A percentile compares a stretch with the other conserved stretches of the same genome.
These are phyloP conservation scores for Pelmatolapia mariae DNA, from an alignment of 2,113 vertebrate species.

Conservation along the genomic window DNA sequence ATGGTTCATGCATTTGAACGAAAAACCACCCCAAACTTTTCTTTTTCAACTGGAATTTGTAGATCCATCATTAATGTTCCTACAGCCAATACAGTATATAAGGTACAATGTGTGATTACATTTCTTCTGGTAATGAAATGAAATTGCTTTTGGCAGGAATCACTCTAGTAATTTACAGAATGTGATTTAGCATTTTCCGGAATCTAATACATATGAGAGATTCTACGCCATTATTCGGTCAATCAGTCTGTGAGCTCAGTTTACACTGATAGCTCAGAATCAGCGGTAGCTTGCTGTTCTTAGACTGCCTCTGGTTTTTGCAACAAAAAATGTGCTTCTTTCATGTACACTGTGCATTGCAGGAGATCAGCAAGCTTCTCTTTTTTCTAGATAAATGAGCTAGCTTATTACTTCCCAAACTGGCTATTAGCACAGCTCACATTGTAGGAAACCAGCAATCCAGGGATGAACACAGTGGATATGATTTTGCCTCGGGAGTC, in stretches of 20 bases:
- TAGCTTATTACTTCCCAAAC: slow-evolving; percentile 61
- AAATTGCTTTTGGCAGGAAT: neutral
- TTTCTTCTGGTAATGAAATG: neutral
- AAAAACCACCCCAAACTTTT: neutral
- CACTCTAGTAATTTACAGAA: neutral
- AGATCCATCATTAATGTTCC: neutral
- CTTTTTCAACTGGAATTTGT: neutral
- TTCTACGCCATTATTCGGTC: neutral
- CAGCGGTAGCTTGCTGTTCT: neutral
- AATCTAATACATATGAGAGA: neutral
- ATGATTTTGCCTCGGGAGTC: slow-evolving; percentile 7
- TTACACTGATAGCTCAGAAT: neutral
- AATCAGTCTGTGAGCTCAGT: slow-evolving; percentile 1
- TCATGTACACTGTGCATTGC: slow-evolving; percentile 43
- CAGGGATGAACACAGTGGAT: slow-evolving; percentile 18
- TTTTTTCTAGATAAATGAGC: slow-evolving; percentile 61
- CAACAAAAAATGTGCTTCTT: neutral
- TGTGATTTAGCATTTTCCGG: neutral
- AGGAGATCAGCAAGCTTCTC: slow-evolving; percentile 40
- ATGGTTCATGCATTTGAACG: neutral
- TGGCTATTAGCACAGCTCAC: slow-evolving; percentile 62
- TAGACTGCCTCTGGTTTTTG: neutral
- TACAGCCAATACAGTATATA: neutral
- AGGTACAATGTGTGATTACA: neutral
- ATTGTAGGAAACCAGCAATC: slow-evolving; percentile 46